A percentile compares a stretch with the other conserved stretches of the same genome.
phyloP scores from a whole-genome alignment of 2,113 vertebrate genomes.

The Grus americana region DNA sequence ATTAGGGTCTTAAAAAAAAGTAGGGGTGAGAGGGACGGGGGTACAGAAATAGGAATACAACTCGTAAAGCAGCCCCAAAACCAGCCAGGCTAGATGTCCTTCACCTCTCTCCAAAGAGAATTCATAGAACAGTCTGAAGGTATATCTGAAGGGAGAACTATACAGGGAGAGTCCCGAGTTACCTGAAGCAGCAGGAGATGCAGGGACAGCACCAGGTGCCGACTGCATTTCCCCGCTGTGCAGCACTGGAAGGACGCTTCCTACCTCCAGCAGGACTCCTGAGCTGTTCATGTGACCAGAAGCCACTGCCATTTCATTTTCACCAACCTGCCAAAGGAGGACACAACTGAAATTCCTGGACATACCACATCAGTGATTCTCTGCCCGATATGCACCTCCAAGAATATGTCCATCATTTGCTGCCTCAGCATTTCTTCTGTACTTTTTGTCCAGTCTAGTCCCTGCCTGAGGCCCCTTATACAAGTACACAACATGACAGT shows the following conservation, averaged over 20 bases:
- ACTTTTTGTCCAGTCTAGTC: neutral
- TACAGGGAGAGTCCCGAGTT: neutral
- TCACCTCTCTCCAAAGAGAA: neutral
- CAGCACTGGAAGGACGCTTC: conserved; percentile 82
- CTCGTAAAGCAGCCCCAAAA: neutral
- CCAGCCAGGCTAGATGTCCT: neutral
- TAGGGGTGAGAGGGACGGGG: neutral
- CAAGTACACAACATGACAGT: neutral
- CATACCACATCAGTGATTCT: neutral
- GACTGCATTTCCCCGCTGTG: conserved; percentile 88
- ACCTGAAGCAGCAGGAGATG: conserved; percentile 90
- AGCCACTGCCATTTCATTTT: conserved; percentile 78
- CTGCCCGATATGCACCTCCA: neutral
- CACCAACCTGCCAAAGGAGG: conserved; percentile 78
- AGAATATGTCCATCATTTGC: neutral
- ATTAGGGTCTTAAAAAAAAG: neutral
- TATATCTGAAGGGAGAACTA: neutral
- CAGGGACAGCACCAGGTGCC: conserved; percentile 77
- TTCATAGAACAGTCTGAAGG: neutral
- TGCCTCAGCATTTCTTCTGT: neutral
- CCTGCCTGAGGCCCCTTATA: neutral
- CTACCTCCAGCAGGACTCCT: conserved; percentile 87
- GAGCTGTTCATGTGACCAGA: conserved; percentile 76
- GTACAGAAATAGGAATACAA: neutral
- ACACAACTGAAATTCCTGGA: conserved; percentile 60